Evolutionary conservation across 2,888 invertebrate species (phyloP).

Genomic region (Leptinotarsa rubiginosa): DNA sequence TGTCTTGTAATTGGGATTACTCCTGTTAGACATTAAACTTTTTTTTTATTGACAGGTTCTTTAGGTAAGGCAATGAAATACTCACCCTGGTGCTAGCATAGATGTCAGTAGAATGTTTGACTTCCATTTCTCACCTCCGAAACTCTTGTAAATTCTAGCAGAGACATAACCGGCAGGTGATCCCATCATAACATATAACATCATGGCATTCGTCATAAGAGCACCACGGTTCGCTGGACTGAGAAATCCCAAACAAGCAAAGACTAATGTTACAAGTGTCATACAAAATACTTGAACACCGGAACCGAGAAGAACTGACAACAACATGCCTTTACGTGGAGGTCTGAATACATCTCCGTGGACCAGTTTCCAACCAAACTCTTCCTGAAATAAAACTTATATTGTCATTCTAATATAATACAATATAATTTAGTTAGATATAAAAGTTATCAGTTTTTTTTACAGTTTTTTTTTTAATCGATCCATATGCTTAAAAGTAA

Average conservation of each 20-base stretch:
- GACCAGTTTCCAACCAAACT: constrained; percentile 97
- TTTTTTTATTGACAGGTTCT: no score
- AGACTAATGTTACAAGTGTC: constrained; percentile 94
- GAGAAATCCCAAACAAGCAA: constrained; percentile 98
- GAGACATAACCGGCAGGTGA: constrained; percentile 97
- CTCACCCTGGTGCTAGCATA: constrained; percentile 95
- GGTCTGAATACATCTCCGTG: constrained; percentile 98
- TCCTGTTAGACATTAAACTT: no score
- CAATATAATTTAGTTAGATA: no score
- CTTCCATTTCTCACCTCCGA: constrained; percentile 99
- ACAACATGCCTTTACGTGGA: constrained; percentile 94
- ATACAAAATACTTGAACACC: constrained; percentile 97
- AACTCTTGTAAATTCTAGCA: constrained; percentile 97
- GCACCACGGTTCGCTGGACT: constrained; percentile 99
- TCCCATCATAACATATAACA: constrained; percentile 95
- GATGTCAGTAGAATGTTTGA: constrained; percentile 96
- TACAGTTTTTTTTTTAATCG: no score
- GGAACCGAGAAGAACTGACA: constrained; percentile 95
- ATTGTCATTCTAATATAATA: not conserved
- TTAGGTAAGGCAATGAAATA: constrained; percentile 8
- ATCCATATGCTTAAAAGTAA: no score
- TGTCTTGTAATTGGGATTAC: no score
- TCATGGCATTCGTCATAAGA: constrained; percentile 97
- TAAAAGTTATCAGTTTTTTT: no score
- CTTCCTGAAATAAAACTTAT: constrained; percentile 74